These are phyloP conservation scores for Aeoliscus strigatus DNA, from an alignment of 2,797 vertebrate species.

Conservation along the genomic window DNA sequence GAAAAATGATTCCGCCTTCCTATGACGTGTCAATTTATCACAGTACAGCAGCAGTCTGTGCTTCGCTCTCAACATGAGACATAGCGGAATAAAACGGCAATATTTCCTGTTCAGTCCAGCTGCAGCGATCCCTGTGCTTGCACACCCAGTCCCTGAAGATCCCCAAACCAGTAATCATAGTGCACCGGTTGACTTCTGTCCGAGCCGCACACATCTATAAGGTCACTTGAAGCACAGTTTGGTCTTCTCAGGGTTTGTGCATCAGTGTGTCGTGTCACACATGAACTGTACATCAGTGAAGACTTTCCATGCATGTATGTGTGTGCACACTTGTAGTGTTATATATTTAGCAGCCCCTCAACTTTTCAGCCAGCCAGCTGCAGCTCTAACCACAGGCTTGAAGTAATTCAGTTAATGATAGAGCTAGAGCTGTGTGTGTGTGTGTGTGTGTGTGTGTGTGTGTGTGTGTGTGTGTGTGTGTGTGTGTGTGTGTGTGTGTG, in stretches of 20 bases:
- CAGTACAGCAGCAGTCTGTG: slow-evolving; percentile 28
- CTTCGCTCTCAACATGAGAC: slow-evolving; percentile 25
- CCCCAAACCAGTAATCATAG: slow-evolving; percentile 50
- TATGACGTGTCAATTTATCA: slow-evolving; percentile 20
- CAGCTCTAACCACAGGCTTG: slow-evolving; percentile 48
- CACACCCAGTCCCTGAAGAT: slow-evolving; percentile 41
- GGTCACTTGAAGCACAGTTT: slow-evolving; percentile 31
- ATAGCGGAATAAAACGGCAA: slow-evolving; percentile 36
- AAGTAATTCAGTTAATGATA: slow-evolving; percentile 51
- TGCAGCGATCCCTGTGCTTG: slow-evolving; percentile 41
- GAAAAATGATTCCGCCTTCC: not conserved
- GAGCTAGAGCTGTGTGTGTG: slow-evolving; percentile 29
- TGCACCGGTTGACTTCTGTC: slow-evolving; percentile 24
- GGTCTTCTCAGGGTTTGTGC: slow-evolving; percentile 36
- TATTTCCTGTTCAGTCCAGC: slow-evolving; percentile 48
- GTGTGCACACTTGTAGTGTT: slow-evolving; percentile 27
- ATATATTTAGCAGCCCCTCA: slow-evolving; percentile 60
- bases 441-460: too few species aligned
- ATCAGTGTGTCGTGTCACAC: slow-evolving; percentile 33
- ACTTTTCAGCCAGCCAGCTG: slow-evolving; percentile 46
- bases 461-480: too few species aligned
- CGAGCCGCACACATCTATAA: slow-evolving; percentile 17
- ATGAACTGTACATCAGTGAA: slow-evolving; percentile 10
- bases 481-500: slow-evolving; percentile 11
- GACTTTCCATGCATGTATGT: slow-evolving; percentile 15